A percentile compares a stretch with the other conserved stretches of the same genome.
phyloP scores from a whole-genome alignment of 1,140 invertebrate genomes.

The Penaeus vannamei region DNA sequence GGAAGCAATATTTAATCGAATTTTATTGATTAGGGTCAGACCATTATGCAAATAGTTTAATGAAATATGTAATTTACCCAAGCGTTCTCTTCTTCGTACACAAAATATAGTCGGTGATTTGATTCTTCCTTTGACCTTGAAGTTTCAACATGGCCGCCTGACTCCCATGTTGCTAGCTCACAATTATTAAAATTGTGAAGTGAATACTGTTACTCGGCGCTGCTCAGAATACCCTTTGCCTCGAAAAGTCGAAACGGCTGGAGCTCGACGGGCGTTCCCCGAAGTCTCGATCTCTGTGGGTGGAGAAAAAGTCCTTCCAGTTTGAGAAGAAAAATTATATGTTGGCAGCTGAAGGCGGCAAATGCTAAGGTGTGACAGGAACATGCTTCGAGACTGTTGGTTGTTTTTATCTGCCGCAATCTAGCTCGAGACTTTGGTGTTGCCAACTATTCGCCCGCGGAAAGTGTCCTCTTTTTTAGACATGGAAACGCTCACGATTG shows the following conservation, averaged over 20 bases:
- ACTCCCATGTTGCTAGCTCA: conserved; percentile 40
- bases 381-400: conserved; percentile 57
- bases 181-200: conserved; percentile 6
- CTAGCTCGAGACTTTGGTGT: conserved; percentile 38
- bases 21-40: too few relatives aligned
- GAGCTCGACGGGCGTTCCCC: neutral
- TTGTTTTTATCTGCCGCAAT: conserved; percentile 56
- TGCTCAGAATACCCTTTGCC: too few relatives aligned
- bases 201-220: neutral
- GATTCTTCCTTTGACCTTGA: conserved; percentile 64
- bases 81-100: conserved; percentile 41
- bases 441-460: conserved; percentile 34
- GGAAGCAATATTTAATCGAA: too few relatives aligned
- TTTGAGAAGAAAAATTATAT: conserved; percentile 28
- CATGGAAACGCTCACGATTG: too few relatives aligned
- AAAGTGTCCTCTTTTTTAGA: neutral
- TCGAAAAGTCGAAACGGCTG: neutral
- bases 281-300: too few relatives aligned
- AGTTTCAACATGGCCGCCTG: conserved; percentile 54
- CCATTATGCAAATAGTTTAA: too few relatives aligned
- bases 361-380: conserved; percentile 52
- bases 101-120: conserved; percentile 63
- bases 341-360: conserved; percentile 48
- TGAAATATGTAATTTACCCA: neutral
- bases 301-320: neutral